Conservation (phyloP, 2,888 invertebrate genomes). For the Xanthia togata region DNA sequence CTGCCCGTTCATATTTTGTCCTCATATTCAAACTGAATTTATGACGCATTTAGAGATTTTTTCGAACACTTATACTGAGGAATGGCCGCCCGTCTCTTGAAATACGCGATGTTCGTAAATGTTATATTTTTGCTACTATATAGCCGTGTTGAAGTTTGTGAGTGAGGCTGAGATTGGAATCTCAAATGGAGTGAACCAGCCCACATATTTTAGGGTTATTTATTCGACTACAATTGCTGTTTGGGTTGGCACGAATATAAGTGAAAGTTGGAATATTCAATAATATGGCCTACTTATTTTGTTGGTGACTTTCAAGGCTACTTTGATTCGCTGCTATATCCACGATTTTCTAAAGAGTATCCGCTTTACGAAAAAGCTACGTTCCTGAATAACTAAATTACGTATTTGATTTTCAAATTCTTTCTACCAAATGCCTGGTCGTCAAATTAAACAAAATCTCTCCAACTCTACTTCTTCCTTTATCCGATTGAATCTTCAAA, state of each 20-base stretch:
- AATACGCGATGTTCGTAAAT: constrained; percentile 50
- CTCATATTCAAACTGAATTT: constrained; percentile 64
- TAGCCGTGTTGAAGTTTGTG: constrained; percentile 58
- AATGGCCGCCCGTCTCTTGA: constrained; percentile 40
- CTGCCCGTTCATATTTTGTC: constrained; percentile 64
- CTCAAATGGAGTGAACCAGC: constrained; percentile 57
- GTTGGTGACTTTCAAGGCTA: constrained; percentile 5
- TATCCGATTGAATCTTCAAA: constrained; percentile 3
- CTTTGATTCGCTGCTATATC: constrained; percentile 6
- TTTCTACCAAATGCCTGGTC: not conserved
- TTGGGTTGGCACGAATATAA: constrained; percentile 24
- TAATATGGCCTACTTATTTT: constrained; percentile 22
- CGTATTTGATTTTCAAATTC: constrained; percentile 13
- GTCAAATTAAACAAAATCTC: constrained; percentile 31
- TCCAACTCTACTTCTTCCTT: not conserved
- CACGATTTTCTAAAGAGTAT: not conserved
- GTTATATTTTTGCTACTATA: constrained; percentile 47
- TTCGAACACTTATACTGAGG: constrained; percentile 51
- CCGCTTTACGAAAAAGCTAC: not conserved
- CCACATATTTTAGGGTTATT: constrained; percentile 61
- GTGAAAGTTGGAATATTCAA: constrained; percentile 47
- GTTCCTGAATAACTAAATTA: constrained; percentile 1
- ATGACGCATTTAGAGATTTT: constrained; percentile 53
- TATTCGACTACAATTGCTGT: constrained; percentile 52
- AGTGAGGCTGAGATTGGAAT: constrained; percentile 59